Evolutionary conservation across 2,888 invertebrate genomes (phyloP).

Genomic region (Acleris sparsana): DNA sequence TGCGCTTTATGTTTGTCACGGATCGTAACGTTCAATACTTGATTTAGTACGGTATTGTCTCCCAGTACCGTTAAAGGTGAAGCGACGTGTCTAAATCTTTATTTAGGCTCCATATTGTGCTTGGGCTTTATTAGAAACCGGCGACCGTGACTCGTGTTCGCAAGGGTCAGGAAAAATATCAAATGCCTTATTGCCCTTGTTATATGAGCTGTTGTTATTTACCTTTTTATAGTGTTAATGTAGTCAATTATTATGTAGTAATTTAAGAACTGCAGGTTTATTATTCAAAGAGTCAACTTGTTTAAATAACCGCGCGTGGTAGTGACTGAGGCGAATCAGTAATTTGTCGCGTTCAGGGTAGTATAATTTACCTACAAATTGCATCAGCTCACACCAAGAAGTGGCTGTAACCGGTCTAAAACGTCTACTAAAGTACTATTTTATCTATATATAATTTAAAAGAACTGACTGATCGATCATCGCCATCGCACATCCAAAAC

Average conservation of each 20-base stretch:
- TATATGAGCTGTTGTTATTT: background rate
- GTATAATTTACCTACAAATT: too few species aligned
- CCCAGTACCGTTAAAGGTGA: constrained; percentile 39
- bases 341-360: background rate
- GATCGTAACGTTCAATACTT: constrained; percentile 45
- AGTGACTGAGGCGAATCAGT: background rate
- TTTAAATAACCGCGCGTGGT: too few species aligned
- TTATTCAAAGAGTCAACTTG: too few species aligned
- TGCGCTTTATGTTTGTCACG: constrained; percentile 51
- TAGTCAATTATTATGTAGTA: too few species aligned
- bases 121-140: constrained; percentile 24
- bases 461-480: too few species aligned
- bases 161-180: constrained; percentile 14
- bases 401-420: too few species aligned
- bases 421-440: too few species aligned
- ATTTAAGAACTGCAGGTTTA: too few species aligned
- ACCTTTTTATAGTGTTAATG: background rate
- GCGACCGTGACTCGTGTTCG: constrained; percentile 15
- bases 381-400: too few species aligned
- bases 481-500: too few species aligned
- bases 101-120: constrained; percentile 31
- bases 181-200: background rate
- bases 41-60: constrained; percentile 39
- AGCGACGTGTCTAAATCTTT: constrained; percentile 34
- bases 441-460: too few species aligned